Percentiles rank a stretch among this genome's conserved stretches.
Evolutionary conservation across 2,797 vertebrate genomes (phyloP).

Genomic region (Falco concolor): DNA sequence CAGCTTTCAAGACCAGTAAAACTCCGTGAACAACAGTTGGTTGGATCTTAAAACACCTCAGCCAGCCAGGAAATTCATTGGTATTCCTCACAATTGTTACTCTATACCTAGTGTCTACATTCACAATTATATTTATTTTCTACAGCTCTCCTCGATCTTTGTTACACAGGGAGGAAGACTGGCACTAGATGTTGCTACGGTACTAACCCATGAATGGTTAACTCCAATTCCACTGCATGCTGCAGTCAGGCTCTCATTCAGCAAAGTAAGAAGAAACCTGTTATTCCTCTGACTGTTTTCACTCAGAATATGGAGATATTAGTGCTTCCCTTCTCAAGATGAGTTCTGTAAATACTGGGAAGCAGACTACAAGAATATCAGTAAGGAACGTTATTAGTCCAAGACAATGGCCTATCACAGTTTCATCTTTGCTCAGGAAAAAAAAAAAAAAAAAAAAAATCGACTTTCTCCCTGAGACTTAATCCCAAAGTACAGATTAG

Average conservation of each 20-base stretch:
- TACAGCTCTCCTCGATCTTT: not conserved
- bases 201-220: not conserved
- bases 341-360: not conserved
- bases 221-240: not conserved
- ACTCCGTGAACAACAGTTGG: not conserved
- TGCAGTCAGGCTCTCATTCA: not conserved
- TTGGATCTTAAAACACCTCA: not conserved
- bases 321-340: not conserved
- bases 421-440: not conserved
- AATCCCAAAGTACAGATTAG: not conserved
- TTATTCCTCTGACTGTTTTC: not conserved
- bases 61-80: not conserved
- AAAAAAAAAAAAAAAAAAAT: not conserved
- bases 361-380: not conserved
- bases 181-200: not conserved
- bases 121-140: not conserved
- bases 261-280: not conserved
- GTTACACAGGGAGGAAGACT: not conserved
- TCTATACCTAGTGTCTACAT: accelerated
- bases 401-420: not conserved
- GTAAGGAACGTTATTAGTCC: not conserved
- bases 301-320: not conserved
- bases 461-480: not conserved
- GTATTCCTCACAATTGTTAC: not conserved
- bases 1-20: not conserved